Evolutionary conservation across 1,140 invertebrate species (phyloP).

Genomic region (Ceratina japonica): DNA sequence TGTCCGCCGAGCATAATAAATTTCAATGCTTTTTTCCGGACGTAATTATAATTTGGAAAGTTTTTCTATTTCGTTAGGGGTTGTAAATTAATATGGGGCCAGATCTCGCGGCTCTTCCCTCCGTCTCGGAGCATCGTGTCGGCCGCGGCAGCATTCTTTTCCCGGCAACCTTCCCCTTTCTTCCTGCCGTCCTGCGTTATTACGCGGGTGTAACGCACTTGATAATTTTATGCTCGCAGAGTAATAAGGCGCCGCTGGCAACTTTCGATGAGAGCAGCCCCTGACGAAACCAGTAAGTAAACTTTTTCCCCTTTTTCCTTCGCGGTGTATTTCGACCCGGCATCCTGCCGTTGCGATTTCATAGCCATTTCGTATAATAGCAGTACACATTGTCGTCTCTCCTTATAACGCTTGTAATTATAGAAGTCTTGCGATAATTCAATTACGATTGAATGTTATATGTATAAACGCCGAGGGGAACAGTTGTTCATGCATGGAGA

Average conservation of each 20-base stretch:
- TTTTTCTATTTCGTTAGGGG: slow-evolving; percentile 43
- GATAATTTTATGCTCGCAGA: slow-evolving; percentile 25
- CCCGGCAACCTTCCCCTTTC: neutral
- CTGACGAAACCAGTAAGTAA: neutral
- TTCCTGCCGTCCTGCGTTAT: neutral
- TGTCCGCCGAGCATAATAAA: slow-evolving; percentile 51
- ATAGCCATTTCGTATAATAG: too few relatives aligned
- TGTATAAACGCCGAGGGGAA: too few relatives aligned
- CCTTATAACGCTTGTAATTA: neutral
- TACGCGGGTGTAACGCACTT: slow-evolving; percentile 10
- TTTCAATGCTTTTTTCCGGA: slow-evolving; percentile 41
- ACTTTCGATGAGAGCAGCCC: neutral
- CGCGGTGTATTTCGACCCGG: neutral
- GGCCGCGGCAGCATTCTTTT: neutral
- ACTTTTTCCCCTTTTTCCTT: neutral
- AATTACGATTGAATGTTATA: too few relatives aligned
- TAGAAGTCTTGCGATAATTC: too few relatives aligned
- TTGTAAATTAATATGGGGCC: slow-evolving; percentile 39
- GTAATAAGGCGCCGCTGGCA: slow-evolving; percentile 1
- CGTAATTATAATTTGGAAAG: slow-evolving; percentile 51
- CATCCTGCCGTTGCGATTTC: neutral
- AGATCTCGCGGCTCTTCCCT: neutral
- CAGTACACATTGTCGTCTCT: neutral
- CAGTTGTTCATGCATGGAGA: slow-evolving; percentile 1
- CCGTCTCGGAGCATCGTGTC: too few relatives aligned